These are phyloP conservation scores for Yponomeuta cagnagella DNA, from an alignment of 2,888 invertebrate genomes.

Conservation along the genomic window DNA sequence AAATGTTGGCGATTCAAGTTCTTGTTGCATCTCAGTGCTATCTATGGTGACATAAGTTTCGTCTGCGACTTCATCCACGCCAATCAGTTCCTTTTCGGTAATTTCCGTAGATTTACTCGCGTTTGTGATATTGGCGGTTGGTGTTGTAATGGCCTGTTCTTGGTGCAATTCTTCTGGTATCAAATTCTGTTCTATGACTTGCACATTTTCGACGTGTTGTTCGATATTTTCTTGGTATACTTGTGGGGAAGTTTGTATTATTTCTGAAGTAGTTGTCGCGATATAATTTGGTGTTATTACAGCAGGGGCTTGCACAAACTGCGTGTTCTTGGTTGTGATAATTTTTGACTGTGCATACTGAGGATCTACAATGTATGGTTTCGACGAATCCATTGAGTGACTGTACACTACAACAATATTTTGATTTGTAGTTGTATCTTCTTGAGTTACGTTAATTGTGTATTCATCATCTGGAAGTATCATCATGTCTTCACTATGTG, in stretches of 20 bases:
- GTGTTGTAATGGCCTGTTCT: neutral
- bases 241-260: constrained; percentile 40
- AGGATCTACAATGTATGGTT: constrained; percentile 44
- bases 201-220: constrained; percentile 20
- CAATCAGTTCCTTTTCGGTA: neutral
- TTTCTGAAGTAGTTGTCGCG: constrained; percentile 53
- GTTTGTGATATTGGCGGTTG: neutral
- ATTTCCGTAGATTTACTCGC: neutral
- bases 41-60: neutral
- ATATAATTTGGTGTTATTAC: constrained; percentile 62
- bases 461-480: constrained; percentile 77
- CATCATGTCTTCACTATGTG: constrained; percentile 78
- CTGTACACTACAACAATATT: constrained; percentile 80
- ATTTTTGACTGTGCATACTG: constrained; percentile 52
- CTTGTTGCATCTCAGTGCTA: neutral
- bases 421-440: constrained; percentile 65
- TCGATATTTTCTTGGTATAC: constrained; percentile 46
- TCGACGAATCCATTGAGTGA: constrained; percentile 72
- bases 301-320: constrained; percentile 57
- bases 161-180: neutral
- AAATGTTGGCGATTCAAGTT: neutral
- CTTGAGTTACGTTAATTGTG: constrained; percentile 71
- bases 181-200: neutral
- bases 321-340: constrained; percentile 51
- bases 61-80: neutral